Evolutionary conservation across 2,888 invertebrate genomes (phyloP).

Genomic region (Trissolcus brochymenae): DNA sequence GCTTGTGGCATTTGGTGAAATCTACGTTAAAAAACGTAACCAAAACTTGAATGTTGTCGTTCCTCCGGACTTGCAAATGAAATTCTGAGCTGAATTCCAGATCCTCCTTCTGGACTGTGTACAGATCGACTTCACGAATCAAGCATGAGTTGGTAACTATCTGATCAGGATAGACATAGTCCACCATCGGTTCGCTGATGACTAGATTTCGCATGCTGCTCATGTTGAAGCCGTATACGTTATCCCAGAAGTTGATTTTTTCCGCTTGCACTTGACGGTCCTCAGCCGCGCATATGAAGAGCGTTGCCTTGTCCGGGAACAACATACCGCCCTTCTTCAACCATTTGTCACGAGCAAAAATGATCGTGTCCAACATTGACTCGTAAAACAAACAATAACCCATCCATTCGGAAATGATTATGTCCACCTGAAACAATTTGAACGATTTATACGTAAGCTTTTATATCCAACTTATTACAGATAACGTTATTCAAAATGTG

Average conservation of each 20-base stretch:
- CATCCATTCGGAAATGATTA: constrained; percentile 91
- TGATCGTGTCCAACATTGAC: constrained; percentile 99
- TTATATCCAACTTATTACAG: no score
- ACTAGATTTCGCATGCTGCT: constrained; percentile 98
- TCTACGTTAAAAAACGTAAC: constrained; percentile 99
- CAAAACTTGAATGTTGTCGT: constrained; percentile 97
- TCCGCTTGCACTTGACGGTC: constrained; percentile 99
- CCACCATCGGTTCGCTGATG: constrained; percentile 98
- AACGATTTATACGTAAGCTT: neutral
- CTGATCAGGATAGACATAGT: constrained; percentile 99
- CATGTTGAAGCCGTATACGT: constrained; percentile 99
- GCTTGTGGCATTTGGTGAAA: constrained; percentile 99
- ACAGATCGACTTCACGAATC: constrained; percentile 98
- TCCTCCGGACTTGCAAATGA: constrained; percentile 87
- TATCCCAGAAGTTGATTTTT: constrained; percentile 99
- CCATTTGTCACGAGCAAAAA: constrained; percentile 99
- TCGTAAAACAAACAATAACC: constrained; percentile 97
- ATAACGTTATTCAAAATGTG: no score
- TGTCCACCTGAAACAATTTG: constrained; percentile 80
- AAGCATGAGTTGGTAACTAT: constrained; percentile 97
- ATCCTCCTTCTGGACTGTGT: constrained; percentile 96
- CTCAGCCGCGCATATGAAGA: constrained; percentile 95
- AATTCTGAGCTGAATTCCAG: constrained; percentile 93
- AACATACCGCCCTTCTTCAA: constrained; percentile 92
- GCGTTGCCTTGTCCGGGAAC: constrained; percentile 94